Percentiles rank a stretch among this genome's conserved stretches.
Conservation (phyloP, 1,140 invertebrate species). For the Ceratosolen fusciceps region DNA sequence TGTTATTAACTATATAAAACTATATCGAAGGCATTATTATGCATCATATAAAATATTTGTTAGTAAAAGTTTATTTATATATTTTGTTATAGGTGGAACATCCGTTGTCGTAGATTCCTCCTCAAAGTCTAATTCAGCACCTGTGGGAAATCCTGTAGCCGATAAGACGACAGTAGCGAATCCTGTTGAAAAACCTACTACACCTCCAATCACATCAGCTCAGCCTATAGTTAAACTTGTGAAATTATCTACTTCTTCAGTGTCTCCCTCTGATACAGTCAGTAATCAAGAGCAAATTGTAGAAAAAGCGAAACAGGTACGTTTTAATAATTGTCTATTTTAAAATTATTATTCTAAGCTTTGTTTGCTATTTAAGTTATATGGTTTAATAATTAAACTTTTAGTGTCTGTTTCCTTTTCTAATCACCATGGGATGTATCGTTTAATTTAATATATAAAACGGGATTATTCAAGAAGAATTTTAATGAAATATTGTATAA, state of each 20-base stretch:
- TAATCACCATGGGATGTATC: no score
- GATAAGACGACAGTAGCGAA: slow-evolving; percentile 54
- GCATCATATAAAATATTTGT: neutral
- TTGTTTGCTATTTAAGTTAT: neutral
- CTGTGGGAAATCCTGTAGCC: slow-evolving; percentile 47
- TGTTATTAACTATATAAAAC: no score
- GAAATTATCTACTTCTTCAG: slow-evolving; percentile 63
- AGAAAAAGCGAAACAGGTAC: slow-evolving; percentile 88
- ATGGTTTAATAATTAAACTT: no score
- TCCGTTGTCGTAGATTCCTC: slow-evolving; percentile 70
- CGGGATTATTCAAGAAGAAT: no score
- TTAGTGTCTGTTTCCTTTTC: no score
- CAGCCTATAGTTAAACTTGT: slow-evolving; percentile 73
- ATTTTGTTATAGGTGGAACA: slow-evolving; percentile 65
- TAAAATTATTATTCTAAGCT: slow-evolving; percentile 7
- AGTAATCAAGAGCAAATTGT: slow-evolving; percentile 84
- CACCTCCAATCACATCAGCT: slow-evolving; percentile 58
- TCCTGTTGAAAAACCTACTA: slow-evolving; percentile 51
- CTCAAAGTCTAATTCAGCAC: slow-evolving; percentile 56
- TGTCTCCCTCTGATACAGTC: slow-evolving; percentile 63
- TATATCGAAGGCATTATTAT: slow-evolving; percentile 24
- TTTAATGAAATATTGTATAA: no score
- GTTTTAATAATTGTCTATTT: neutral
- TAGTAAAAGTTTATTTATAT: neutral
- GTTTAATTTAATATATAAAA: no score